Evolutionary conservation across 2,113 vertebrate species (phyloP), one percentile per base, ranked within the genome.

Genomic region (Bubo scandiacus): DNA sequence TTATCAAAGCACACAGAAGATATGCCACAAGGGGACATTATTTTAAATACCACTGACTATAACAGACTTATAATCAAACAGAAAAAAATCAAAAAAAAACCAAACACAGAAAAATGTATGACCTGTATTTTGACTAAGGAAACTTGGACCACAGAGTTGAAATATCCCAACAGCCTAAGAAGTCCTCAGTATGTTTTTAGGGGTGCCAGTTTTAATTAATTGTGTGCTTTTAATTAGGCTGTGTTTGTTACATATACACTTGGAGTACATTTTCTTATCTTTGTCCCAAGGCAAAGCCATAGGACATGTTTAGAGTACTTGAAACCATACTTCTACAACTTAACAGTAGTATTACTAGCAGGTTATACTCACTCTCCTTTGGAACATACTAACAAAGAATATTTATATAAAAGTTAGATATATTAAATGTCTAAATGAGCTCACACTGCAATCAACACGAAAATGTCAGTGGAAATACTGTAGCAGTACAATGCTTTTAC

Each of bases 11-110:
- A 54, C 12, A 66, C 11, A 47, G 12, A 72, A 83, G 5, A 47
- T 26, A 29, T 3, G 12, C 8, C 71, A 42, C 26, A 51, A 18
- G n/a, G 5, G 18, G 38, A 77, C 0, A 0, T 45, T 66, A 70
- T 32, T 90, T 89, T 38, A 85, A 93, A 70, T 51, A 51, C 4
- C 11, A 38, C 11, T 63, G 42, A 29, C 15, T 75, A 13, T 34
- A 59, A 23, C 21, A 59, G 29, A 42, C 8, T 36, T 63, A 40
- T 1, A 86, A 42, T 45, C 66, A 68, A 18, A 42, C 6, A 47
- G 22, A 45, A 18, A 43, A 45, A 45, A 59, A 12, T 36, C 9
- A 30, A 29, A 34, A 43, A 52, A n/a, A 25, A 5, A 18, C 5
- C 43, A 45, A 45, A 45, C 43, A 45, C 43, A 45, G 43, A 18